phyloP scores from a whole-genome alignment of 2,113 vertebrate species.

The Vanacampus margaritifer region DNA sequence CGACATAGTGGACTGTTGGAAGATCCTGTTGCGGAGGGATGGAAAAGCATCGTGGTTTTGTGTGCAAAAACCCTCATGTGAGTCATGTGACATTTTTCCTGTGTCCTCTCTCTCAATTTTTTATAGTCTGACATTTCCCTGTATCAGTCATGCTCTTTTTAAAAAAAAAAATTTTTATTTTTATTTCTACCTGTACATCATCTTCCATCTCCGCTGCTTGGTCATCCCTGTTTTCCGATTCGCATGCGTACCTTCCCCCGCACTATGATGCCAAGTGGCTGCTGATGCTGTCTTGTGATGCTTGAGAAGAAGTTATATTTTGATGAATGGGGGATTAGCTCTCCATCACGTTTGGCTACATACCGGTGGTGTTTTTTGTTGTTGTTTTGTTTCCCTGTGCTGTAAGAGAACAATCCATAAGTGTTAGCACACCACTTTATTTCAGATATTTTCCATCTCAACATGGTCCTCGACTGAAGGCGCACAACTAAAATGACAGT shows the following conservation, averaged over 20 bases:
- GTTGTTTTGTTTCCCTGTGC: neutral
- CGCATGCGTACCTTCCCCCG: constrained; percentile 46
- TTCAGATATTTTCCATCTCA: too few species aligned
- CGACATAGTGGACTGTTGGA: constrained; percentile 6
- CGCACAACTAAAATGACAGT: too few species aligned
- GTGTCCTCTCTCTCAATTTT: neutral
- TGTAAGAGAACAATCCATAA: too few species aligned
- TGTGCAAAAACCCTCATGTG: constrained; percentile 70
- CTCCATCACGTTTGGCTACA: constrained; percentile 9
- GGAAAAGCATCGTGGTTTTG: constrained; percentile 44
- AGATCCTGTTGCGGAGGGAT: constrained; percentile 21
- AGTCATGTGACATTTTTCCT: constrained; percentile 52
- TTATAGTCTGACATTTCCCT: neutral
- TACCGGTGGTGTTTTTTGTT: neutral
- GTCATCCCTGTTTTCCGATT: constrained; percentile 31
- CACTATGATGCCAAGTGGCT: constrained; percentile 15
- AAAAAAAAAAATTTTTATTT: too few species aligned
- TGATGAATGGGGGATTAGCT: constrained; percentile 19
- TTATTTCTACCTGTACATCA: neutral
- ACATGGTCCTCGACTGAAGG: too few species aligned
- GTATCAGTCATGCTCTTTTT: neutral
- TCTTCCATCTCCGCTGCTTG: constrained; percentile 14
- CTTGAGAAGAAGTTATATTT: constrained; percentile 18
- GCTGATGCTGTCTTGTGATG: constrained; percentile 66
- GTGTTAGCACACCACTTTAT: too few species aligned